Conservation (phyloP, 2,888 invertebrate genomes). For the Protodeltote pygarga region DNA sequence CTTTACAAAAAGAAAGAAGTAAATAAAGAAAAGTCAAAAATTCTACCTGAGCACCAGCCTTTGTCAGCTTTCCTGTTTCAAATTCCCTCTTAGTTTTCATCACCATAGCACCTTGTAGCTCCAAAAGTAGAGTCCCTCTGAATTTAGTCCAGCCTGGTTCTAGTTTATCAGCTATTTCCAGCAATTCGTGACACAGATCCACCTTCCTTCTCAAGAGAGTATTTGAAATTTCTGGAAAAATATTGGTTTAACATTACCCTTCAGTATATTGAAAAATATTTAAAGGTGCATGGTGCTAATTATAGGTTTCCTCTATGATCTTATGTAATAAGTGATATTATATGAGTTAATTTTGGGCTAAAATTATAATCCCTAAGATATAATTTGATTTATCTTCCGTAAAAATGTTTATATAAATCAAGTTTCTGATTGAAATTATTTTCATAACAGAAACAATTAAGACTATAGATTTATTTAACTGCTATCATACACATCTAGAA, state of each 20-base stretch:
- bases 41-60: constrained; percentile 83
- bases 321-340: no score
- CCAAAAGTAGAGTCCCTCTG: constrained; percentile 88
- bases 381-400: no score
- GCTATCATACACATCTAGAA: no score
- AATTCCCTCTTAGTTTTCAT: constrained; percentile 86
- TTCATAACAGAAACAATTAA: no score
- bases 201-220: constrained; percentile 87
- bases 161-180: constrained; percentile 88
- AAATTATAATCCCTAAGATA: no score
- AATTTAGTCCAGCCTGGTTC: constrained; percentile 89
- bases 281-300: no score
- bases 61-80: constrained; percentile 82
- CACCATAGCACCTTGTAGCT: constrained; percentile 88
- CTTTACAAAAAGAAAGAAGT: neutral
- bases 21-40: neutral
- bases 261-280: neutral
- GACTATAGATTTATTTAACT: no score
- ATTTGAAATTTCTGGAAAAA: constrained; percentile 84
- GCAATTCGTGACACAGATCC: constrained; percentile 88
- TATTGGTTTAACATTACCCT: neutral
- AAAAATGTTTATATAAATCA: no score
- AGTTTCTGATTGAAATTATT: no score
- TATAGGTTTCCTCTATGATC: no score
- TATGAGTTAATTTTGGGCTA: no score